These are phyloP conservation scores for Ranitomeya variabilis DNA, from an alignment of 2,113 vertebrate genomes.

Conservation along the genomic window DNA sequence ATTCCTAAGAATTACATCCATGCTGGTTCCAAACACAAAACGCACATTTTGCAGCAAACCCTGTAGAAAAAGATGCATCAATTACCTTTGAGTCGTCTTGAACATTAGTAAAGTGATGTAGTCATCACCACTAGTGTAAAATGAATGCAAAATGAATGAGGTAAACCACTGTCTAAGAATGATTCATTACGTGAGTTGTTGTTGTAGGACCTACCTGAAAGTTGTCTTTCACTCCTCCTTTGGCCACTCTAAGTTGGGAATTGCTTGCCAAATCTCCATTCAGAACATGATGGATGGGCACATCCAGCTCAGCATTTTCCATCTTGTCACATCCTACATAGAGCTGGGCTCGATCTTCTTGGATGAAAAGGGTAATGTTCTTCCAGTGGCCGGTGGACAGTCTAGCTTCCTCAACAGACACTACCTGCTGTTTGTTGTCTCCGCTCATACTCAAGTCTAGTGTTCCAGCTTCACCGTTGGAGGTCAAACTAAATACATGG, in stretches of 20 bases:
- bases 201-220: conserved; percentile 83
- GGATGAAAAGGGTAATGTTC: conserved; percentile 93
- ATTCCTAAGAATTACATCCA: conserved; percentile 90
- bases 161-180: neutral
- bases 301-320: conserved; percentile 84
- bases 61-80: conserved; percentile 71
- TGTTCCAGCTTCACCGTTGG: conserved; percentile 89
- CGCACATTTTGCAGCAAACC: conserved; percentile 95
- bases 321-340: conserved; percentile 93
- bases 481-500: conserved; percentile 88
- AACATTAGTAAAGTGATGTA: neutral
- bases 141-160: neutral
- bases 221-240: conserved; percentile 85
- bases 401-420: conserved; percentile 87
- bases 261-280: conserved; percentile 79
- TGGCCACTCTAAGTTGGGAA: conserved; percentile 85
- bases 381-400: conserved; percentile 91
- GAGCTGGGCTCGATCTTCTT: conserved; percentile 90
- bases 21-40: conserved; percentile 92
- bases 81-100: neutral
- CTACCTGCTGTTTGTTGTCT: conserved; percentile 79
- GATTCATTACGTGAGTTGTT: too few relatives aligned
- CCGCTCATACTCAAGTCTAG: conserved; percentile 87
- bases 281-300: conserved; percentile 87
- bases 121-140: neutral